Evolutionary conservation across 2,797 vertebrate species (phyloP), one percentile per base, ranked within the genome.

Genomic region (Psittacula derbiana): DNA sequence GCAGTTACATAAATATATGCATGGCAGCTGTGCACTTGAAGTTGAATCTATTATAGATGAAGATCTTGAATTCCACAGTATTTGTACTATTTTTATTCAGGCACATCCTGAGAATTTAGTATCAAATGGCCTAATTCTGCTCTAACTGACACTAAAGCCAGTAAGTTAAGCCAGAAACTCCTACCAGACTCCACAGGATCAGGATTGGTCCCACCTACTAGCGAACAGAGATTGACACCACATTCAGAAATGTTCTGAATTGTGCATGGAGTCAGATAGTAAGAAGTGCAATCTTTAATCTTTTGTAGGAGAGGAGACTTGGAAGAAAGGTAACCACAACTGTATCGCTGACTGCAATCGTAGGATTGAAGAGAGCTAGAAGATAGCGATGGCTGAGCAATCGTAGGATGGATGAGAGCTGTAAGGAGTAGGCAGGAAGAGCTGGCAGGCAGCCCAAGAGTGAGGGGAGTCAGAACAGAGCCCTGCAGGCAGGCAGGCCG

Each of bases 21-120:
- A 62, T 87, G 83, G 86, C 90, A 96, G 93, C 95, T 95, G 93
- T 95, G 81, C 86, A 88, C 80, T 96, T 95, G 83, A 83, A 90
- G 69, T 95, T 94, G 74, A 93, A 95, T 96, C 67, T 93, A 88
- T 96, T 94, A 87, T 80, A 53, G 76, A 85, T 87, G 80, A 95
- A 94, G 71, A 93, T 57, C 53, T 94, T 90, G 78, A 96, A 95
- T 92, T 62, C 85, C 80, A 92, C 53, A 69, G 55, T 88, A 92
- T 92, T 94, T 93, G 43, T 92, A 94, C 93, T 94, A 94, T 95
- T 96, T 95, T 96, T 96, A 92, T 96, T 96, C 78, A 85, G 92
- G 88, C 74, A 94, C 23, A 93, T 93, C 88, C 83, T 93, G 71
- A 94, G 61, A 93, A 80, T 95, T 95, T 95, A 87, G 74, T 78